Evolutionary conservation across 2,888 invertebrate genomes (phyloP), one percentile per base, ranked within the genome.

Genomic region (Apamea anceps): DNA sequence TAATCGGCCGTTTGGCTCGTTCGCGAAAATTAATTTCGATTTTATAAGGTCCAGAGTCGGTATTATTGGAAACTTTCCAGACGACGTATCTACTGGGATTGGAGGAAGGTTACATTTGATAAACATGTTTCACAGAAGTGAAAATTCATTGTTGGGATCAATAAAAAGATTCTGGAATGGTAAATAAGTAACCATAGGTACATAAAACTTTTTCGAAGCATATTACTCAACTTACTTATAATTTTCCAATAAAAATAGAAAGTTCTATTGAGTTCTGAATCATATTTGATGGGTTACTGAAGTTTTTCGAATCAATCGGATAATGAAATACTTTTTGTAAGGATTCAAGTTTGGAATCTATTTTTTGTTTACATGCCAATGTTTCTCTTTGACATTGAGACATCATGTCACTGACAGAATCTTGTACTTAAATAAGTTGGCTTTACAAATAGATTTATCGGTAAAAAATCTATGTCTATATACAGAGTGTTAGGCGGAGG

Each of bases 1-100:
- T 94, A 94, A 94, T 93, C 92, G 91, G 79, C 87, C 87, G 85
- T 82, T 89, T 86, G 86, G 87, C 85, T 79, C 88, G 79, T 85
- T 85, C 81, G 74, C 76, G 77, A 91, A 92, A 93, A 94, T 93
- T 94, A 92, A 94, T 94, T 93, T 93, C 89, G 90, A 91, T 92
- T 92, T 92, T 90, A 91, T 91, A 90, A 82, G 72, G 76, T 88
- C 82, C 80, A 88, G 86, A 85, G 88, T 68, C 82, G 82, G 78
- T 77, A 81, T 84, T 82, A 79, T 89, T 93, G 92, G 91, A 92
- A 91, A 90, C 88, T 90, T 89, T 93, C 92, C 93, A 92, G 91
- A 90, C 81, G 90, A 90, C 73, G 57, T 76, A 78, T 82, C 84
- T 74, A 62, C 74, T 73, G 75, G 77, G 80, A 82, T 32, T 67